Evolutionary conservation across 2,888 invertebrate species (phyloP), one percentile per base, ranked within the genome.

Genomic region (Crepidodera aurea): DNA sequence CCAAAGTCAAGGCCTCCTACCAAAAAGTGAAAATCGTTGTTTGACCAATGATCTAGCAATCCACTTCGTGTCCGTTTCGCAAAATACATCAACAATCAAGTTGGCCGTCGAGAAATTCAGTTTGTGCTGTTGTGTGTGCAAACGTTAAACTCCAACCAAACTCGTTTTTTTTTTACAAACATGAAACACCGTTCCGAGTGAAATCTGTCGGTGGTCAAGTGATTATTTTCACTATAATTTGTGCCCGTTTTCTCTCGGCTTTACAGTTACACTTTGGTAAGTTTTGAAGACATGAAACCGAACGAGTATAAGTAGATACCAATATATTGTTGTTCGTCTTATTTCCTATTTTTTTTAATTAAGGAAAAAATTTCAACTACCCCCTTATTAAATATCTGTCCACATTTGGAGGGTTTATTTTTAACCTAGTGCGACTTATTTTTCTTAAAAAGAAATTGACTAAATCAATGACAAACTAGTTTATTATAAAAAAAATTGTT

Each of bases 1-100:
- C 22, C 25, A 39, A 48, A 57, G 57, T 50, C 57, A 57, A 57
- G 57, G 57, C 13, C 57, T 57, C 57, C 57, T 48, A 57, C 57
- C 57, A 57, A 57, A 57, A 57, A 57, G 57, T 57, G 57, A 57
- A 57, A 57, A 48, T 27, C 48, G 29, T 12, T 27, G 56, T 18
- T 48, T 37, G 46, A 48, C 48, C 48, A 27, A 48, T 12, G 22
- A 22, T 16, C 39, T 57, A 15, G 48, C 27, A 48, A 15, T 16
- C 15, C n/a, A 27, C 16, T 40, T 27, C 29, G 19, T 42, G 42
- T 18, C 42, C 13, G 12, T 12, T 46, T 42, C 22, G 44, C 55
- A 19, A 46, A 56, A 32, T 22, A 27, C 54, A 16, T 16, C 25
- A 13, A 44, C 39, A 39, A 39, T 39, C 13, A 12, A 8, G 39